Evolutionary conservation across 2,888 invertebrate genomes (phyloP), one percentile per base, ranked within the genome.

Genomic region (Bedellia somnulentella): DNA sequence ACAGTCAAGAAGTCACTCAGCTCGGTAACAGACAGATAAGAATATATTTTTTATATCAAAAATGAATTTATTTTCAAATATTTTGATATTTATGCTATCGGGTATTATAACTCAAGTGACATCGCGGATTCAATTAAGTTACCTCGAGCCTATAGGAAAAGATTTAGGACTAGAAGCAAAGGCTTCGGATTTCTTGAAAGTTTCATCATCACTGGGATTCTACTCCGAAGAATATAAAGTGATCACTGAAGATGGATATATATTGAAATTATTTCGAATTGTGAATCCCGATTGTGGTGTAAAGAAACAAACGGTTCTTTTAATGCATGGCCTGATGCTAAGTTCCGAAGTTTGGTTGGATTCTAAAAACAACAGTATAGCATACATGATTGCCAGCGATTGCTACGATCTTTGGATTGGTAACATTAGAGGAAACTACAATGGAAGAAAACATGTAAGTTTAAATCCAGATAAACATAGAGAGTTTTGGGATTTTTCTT

Each of bases 161-260:
- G n/a, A n/a, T n/a, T n/a, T n/a, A n/a, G n/a, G n/a, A n/a, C n/a
- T n/a, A n/a, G n/a, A n/a, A n/a, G n/a, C n/a, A n/a, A n/a, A n/a
- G n/a, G n/a, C n/a, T n/a, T n/a, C n/a, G n/a, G n/a, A n/a, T n/a
- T n/a, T n/a, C n/a, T n/a, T n/a, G n/a, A n/a, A n/a, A n/a, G n/a
- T n/a, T n/a, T n/a, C n/a, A n/a, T n/a, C n/a, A n/a, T n/a, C n/a
- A n/a, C n/a, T n/a, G 11, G 27, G 27, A 8, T 27, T 16, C 16
- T 4, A 5, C 15, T 27, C 27, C 6, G 27, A 27, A 10, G 15
- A 16, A 16, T 10, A 27, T 12, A 6, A 9, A 16, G 16, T 27
- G 9, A 16, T 15, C n/a, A 27, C 27, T 10, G 11, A 27, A 10
- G 27, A 27, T 15, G 27, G 27, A 27, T 27, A 27, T 12, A 27